Evolutionary conservation across 2,113 vertebrate genomes (phyloP).

Genomic region (Aegithalos caudatus): DNA sequence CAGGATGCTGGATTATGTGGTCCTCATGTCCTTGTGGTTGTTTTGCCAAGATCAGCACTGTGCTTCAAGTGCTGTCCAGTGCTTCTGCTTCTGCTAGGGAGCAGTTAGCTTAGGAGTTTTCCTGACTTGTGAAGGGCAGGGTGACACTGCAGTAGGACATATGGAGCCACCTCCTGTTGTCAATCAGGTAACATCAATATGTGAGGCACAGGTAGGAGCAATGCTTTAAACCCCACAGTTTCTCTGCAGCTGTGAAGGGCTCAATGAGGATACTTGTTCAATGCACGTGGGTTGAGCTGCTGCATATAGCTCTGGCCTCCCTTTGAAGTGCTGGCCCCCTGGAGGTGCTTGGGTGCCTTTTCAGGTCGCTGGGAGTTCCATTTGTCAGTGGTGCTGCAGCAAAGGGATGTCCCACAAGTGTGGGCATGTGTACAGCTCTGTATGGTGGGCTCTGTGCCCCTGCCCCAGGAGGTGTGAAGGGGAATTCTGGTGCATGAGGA

Average conservation of each 20-base stretch:
- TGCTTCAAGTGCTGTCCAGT: background rate
- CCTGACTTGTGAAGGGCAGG: background rate
- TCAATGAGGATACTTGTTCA: background rate
- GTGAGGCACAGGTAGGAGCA: background rate
- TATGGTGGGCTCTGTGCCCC: background rate
- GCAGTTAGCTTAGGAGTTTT: background rate
- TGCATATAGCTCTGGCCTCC: background rate
- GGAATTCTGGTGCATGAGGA: background rate
- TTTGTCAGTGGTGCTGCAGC: background rate
- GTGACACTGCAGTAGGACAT: background rate
- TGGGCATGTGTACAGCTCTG: background rate
- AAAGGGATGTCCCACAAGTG: background rate
- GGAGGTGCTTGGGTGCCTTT: background rate
- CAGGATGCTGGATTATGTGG: background rate
- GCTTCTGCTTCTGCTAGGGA: background rate
- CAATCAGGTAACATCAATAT: background rate
- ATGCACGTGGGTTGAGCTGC: fast-evolving
- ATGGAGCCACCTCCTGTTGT: background rate
- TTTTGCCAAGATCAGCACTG: background rate
- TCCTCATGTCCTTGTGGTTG: background rate
- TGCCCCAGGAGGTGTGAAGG: background rate
- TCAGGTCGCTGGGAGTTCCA: background rate
- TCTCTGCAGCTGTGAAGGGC: background rate
- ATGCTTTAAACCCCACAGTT: background rate
- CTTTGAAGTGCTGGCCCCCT: background rate